These are phyloP conservation scores for Sarcophaga subvicina DNA, from an alignment of 2,888 invertebrate genomes.

Conservation along the genomic window DNA sequence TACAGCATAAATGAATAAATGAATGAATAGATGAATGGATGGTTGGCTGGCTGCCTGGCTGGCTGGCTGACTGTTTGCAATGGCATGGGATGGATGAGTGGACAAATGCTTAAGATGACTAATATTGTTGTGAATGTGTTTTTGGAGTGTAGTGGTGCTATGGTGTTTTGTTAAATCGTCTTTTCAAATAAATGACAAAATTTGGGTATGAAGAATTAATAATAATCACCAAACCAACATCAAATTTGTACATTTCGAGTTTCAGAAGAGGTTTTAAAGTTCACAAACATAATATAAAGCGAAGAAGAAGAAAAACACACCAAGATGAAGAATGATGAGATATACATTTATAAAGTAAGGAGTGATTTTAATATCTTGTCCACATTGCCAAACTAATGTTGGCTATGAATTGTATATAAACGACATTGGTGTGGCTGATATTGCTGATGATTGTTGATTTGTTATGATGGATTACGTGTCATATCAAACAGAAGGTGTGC, in stretches of 20 bases:
- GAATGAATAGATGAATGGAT: constrained; percentile 17
- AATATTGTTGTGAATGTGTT: not conserved
- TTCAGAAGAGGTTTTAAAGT: constrained; percentile 14
- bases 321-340: constrained; percentile 19
- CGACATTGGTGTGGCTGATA: not conserved
- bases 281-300: not conserved
- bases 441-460: constrained; percentile 55
- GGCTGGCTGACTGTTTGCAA: not conserved
- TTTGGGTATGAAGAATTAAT: constrained; percentile 40
- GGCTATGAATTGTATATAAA: constrained; percentile 38
- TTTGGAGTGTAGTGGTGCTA: not conserved
- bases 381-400: constrained; percentile 38
- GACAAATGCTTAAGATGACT: constrained; percentile 28
- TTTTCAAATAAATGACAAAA: not conserved
- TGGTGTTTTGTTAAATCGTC: not conserved
- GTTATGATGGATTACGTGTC: constrained; percentile 51
- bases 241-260: constrained; percentile 35
- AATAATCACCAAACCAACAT: constrained; percentile 30
- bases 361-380: constrained; percentile 55
- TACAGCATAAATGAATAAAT: constrained; percentile 51
- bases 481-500: constrained; percentile 35
- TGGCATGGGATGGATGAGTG: constrained; percentile 25
- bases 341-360: constrained; percentile 16
- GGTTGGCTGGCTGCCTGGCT: not conserved
- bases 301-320: not conserved